phyloP scores from a whole-genome alignment of 2,888 invertebrate species.

The Hypena proboscidalis region DNA sequence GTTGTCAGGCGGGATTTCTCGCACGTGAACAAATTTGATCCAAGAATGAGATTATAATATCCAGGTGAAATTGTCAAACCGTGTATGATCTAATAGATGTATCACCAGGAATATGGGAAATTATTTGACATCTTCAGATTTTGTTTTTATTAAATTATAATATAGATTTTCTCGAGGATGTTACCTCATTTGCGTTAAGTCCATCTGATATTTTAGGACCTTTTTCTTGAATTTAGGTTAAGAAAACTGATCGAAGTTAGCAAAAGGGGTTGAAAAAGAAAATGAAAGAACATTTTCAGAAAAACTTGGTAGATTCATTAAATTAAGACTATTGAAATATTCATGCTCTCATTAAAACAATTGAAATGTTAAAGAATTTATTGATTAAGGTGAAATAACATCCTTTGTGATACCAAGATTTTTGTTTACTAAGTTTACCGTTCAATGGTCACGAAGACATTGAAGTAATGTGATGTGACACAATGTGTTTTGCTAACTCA shows the following conservation, averaged over 20 bases:
- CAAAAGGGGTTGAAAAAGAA: too few relatives aligned
- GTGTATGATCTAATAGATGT: slow-evolving; percentile 18
- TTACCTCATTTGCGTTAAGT: too few relatives aligned
- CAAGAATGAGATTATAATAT: slow-evolving; percentile 71
- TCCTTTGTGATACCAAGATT: slow-evolving; percentile 17
- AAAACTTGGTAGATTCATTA: too few relatives aligned
- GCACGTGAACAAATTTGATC: slow-evolving; percentile 77
- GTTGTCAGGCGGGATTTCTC: slow-evolving; percentile 69
- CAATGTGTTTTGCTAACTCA: slow-evolving; percentile 42
- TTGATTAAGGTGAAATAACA: too few relatives aligned
- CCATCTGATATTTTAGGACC: too few relatives aligned
- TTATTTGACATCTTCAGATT: background rate
- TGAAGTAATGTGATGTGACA: slow-evolving; percentile 34
- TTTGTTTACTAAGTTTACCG: slow-evolving; percentile 41
- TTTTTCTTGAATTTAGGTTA: too few relatives aligned
- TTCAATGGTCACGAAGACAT: slow-evolving; percentile 40
- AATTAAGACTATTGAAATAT: too few relatives aligned
- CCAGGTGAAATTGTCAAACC: slow-evolving; percentile 59
- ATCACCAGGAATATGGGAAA: slow-evolving; percentile 25
- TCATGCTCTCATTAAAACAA: background rate
- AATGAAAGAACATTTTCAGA: too few relatives aligned
- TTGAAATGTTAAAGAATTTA: background rate
- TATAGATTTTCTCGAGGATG: too few relatives aligned
- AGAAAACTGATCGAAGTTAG: too few relatives aligned
- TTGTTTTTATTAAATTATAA: too few relatives aligned